Evolutionary conservation across 2,888 invertebrate species (phyloP).

Genomic region (Podabrus alpinus): DNA sequence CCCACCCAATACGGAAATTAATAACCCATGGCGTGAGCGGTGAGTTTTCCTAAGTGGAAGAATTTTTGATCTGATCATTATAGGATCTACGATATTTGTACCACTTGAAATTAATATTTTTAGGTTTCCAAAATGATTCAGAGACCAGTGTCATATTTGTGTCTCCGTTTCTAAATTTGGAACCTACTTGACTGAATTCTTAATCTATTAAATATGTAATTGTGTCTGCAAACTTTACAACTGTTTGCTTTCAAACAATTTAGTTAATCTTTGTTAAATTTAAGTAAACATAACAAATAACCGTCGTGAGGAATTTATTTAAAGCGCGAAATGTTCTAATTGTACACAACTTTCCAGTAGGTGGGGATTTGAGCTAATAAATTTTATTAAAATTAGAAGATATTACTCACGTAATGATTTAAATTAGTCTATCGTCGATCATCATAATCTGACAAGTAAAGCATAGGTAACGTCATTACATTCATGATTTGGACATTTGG

Average conservation of each 20-base stretch:
- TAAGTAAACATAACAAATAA: conserved; percentile 2
- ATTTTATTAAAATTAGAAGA: conserved; percentile 2
- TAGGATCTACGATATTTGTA: too few relatives aligned
- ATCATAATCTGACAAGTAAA: conserved; percentile 11
- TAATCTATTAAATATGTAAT: neutral
- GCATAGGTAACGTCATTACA: conserved; percentile 1
- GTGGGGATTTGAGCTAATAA: neutral
- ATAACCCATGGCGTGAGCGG: neutral
- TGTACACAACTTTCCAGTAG: neutral
- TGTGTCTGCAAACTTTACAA: neutral
- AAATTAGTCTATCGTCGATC: conserved; percentile 11
- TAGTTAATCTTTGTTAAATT: conserved; percentile 1
- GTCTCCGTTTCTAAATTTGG: neutral
- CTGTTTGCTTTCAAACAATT: neutral
- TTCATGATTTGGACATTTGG: conserved; percentile 1
- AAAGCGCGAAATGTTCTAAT: neutral
- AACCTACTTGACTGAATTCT: neutral
- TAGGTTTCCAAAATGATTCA: neutral
- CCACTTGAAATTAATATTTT: neutral
- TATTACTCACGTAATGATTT: conserved; percentile 7
- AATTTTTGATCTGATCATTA: too few relatives aligned
- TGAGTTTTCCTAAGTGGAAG: neutral
- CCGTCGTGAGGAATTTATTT: neutral
- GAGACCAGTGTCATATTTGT: neutral
- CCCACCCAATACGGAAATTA: neutral